Percentiles rank a stretch among this genome's conserved stretches.
phyloP scores from a whole-genome alignment of 2,888 invertebrate species.

The Artemia sinica region DNA sequence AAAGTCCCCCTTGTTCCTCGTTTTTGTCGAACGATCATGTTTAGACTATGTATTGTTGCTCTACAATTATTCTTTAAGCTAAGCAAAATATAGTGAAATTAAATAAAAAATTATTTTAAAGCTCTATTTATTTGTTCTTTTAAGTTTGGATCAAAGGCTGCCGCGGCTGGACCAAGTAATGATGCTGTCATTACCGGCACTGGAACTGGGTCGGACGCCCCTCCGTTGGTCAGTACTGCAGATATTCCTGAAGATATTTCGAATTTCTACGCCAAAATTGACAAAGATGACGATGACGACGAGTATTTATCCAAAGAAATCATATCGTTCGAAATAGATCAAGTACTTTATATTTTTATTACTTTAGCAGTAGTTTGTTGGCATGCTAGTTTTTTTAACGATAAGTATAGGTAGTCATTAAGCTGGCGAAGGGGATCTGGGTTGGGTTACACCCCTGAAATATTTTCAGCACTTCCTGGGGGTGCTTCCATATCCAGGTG shows the following conservation, averaged over 20 bases:
- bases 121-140: background rate
- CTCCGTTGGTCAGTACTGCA: conserved; percentile 21
- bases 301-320: conserved; percentile 49
- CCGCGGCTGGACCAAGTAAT: conserved; percentile 31
- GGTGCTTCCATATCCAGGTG: too few species aligned
- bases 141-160: conserved; percentile 25
- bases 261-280: conserved; percentile 86
- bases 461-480: too few species aligned
- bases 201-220: conserved; percentile 23
- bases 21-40: too few species aligned
- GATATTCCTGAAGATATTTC: conserved; percentile 81
- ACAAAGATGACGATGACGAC: conserved; percentile 87
- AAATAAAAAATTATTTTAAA: background rate
- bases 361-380: background rate
- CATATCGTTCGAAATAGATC: conserved; percentile 80
- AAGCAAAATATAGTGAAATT: too few species aligned
- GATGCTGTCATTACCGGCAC: conserved; percentile 30
- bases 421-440: too few species aligned
- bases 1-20: too few species aligned
- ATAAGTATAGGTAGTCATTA: too few species aligned
- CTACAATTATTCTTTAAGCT: too few species aligned
- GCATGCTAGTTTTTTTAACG: too few species aligned
- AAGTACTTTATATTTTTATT: conserved; percentile 28
- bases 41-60: too few species aligned
- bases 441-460: too few species aligned